These are phyloP conservation scores for Ectemnius continuus DNA, from an alignment of 2,888 invertebrate genomes.

Conservation along the genomic window DNA sequence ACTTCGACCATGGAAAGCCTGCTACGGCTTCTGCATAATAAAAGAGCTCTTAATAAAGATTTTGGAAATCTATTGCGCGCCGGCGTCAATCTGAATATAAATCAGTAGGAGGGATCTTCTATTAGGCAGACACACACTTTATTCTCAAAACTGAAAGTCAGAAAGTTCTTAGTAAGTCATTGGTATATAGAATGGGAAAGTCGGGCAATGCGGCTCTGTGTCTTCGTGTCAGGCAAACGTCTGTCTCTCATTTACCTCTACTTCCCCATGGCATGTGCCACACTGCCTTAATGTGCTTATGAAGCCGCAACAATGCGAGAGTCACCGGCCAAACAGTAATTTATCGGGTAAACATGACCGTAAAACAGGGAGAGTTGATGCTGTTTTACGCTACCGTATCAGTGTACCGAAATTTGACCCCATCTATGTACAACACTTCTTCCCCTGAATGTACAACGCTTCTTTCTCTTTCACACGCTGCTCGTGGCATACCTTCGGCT, in stretches of 20 bases:
- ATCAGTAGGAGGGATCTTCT: neutral
- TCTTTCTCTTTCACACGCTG: conserved; percentile 16
- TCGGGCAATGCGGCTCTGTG: conserved; percentile 49
- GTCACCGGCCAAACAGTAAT: conserved; percentile 54
- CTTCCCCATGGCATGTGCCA: conserved; percentile 1
- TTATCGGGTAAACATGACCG: conserved; percentile 58
- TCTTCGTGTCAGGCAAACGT: conserved; percentile 47
- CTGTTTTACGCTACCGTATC: conserved; percentile 29
- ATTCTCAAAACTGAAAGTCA: too few relatives aligned
- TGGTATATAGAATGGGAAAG: conserved; percentile 3
- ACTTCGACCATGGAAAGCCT: neutral
- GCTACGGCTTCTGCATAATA: conserved; percentile 29
- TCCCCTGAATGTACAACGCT: conserved; percentile 16
- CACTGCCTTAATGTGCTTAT: conserved; percentile 50
- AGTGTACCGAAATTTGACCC: conserved; percentile 39
- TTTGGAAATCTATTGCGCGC: neutral
- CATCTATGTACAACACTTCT: conserved; percentile 11
- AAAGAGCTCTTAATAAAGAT: conserved; percentile 34
- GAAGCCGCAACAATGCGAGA: conserved; percentile 47
- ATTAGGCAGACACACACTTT: neutral
- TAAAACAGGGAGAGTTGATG: conserved; percentile 37
- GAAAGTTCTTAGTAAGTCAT: too few relatives aligned
- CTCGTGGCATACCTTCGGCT: neutral
- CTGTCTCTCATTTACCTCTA: conserved; percentile 20
- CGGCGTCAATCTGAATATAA: conserved; percentile 4